These are phyloP conservation scores for Echinops telfairi DNA, from an alignment of 2,113 vertebrate genomes.

Conservation along the genomic window DNA sequence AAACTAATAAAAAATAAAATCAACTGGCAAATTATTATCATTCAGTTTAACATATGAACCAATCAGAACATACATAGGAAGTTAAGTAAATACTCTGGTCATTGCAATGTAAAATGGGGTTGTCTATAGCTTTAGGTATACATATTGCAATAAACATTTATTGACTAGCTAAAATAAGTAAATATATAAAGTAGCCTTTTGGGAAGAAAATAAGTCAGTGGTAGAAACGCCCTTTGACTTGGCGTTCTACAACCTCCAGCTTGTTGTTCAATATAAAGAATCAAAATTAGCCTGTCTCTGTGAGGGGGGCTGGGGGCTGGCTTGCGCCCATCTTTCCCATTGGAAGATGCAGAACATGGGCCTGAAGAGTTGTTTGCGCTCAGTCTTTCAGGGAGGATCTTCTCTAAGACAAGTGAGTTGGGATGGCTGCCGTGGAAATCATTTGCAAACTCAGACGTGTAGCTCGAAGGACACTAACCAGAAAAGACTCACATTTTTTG, in stretches of 20 bases:
- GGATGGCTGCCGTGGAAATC: background rate
- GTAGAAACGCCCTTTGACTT: background rate
- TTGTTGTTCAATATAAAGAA: background rate
- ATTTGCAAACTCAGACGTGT: background rate
- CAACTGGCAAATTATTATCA: too few species aligned
- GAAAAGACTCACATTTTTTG: background rate
- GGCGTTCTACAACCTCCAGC: slow-evolving; percentile 2
- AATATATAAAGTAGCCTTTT: background rate
- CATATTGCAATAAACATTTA: too few species aligned
- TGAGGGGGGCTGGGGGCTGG: background rate
- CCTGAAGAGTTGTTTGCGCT: background rate
- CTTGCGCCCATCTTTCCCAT: slow-evolving; percentile 30
- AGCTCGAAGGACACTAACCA: background rate
- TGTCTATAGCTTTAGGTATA: too few species aligned
- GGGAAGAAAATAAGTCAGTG: background rate
- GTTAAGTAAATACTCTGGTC: too few species aligned
- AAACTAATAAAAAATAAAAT: too few species aligned
- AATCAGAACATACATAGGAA: too few species aligned
- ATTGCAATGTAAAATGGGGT: too few species aligned
- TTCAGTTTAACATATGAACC: too few species aligned
- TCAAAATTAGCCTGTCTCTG: background rate
- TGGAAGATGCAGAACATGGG: background rate
- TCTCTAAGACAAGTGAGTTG: slow-evolving; percentile 5
- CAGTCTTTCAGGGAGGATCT: background rate
- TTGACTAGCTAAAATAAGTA: too few species aligned